Percentiles rank a stretch among this genome's conserved stretches.
Evolutionary conservation across 2,113 vertebrate genomes (phyloP).

Genomic region (Perca flavescens): DNA sequence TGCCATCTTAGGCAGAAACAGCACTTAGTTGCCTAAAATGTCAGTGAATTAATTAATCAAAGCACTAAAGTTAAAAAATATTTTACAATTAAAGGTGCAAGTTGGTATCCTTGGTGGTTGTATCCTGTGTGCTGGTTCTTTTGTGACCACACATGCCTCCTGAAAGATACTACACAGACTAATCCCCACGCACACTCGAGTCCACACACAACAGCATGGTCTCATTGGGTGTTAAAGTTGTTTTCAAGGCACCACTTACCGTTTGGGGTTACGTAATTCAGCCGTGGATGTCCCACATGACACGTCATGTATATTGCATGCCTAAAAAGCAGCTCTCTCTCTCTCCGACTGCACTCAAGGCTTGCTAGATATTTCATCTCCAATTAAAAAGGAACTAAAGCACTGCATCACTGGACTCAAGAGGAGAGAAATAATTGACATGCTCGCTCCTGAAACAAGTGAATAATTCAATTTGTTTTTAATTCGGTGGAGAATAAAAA

Average conservation of each 20-base stretch:
- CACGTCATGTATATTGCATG: conserved; percentile 80
- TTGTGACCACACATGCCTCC: not conserved
- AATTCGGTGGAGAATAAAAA: conserved; percentile 31
- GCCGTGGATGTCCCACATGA: conserved; percentile 63
- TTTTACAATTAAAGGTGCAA: conserved; percentile 6
- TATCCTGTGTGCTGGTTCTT: not conserved
- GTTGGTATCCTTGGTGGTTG: not conserved
- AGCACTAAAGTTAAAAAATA: not conserved
- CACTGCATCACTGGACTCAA: conserved; percentile 61
- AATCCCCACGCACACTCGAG: not conserved
- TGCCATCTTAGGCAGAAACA: conserved; percentile 34
- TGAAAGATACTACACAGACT: not conserved
- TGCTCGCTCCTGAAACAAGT: conserved; percentile 65
- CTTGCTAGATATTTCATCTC: conserved; percentile 73
- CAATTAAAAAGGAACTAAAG: conserved; percentile 78
- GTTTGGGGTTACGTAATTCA: conserved; percentile 70
- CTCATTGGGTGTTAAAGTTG: conserved; percentile 54
- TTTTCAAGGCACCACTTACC: conserved; percentile 52
- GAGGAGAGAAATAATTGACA: conserved; percentile 78
- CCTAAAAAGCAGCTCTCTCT: conserved; percentile 67
- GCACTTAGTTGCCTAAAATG: conserved; percentile 25
- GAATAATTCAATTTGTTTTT: conserved; percentile 80
- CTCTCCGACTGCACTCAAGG: conserved; percentile 67
- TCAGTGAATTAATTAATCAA: conserved; percentile 42
- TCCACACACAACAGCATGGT: conserved; percentile 20